Conservation (phyloP, 2,797 vertebrate species). For the Pampus argenteus region DNA sequence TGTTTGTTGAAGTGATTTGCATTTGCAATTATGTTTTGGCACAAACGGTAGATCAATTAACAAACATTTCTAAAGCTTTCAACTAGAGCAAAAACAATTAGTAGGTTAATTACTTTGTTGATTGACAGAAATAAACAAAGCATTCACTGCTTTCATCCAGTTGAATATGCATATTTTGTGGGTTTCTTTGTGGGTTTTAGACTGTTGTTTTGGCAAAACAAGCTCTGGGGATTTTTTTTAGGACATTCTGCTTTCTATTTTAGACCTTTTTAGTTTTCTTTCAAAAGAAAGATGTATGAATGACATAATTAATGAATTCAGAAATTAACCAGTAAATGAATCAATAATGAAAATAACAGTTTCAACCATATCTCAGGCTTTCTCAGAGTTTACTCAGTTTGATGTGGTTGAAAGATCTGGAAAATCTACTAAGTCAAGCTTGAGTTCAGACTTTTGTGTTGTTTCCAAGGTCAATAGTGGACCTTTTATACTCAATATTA, state of each 20-base stretch:
- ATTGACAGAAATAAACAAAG: too few species aligned
- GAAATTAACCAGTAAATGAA: too few species aligned
- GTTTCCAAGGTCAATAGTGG: neutral
- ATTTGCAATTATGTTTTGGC: conserved; percentile 10
- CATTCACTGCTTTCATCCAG: neutral
- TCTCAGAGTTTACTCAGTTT: neutral
- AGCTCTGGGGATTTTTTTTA: too few species aligned
- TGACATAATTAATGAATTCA: too few species aligned
- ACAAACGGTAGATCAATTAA: neutral
- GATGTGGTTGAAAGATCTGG: neutral
- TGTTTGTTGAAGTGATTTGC: conserved; percentile 7
- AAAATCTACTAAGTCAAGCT: neutral
- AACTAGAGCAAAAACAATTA: neutral
- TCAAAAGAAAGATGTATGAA: too few species aligned
- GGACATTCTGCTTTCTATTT: neutral
- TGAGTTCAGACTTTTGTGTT: conserved; percentile 1
- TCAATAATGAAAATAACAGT: neutral
- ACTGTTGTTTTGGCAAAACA: neutral
- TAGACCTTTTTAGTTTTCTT: neutral
- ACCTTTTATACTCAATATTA: neutral
- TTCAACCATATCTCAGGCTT: neutral
- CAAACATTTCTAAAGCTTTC: neutral
- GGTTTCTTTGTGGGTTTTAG: neutral
- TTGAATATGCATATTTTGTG: neutral
- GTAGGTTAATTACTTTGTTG: too few species aligned